Conservation (phyloP, 1,140 invertebrate genomes). For the Matsumurasca onukii region DNA sequence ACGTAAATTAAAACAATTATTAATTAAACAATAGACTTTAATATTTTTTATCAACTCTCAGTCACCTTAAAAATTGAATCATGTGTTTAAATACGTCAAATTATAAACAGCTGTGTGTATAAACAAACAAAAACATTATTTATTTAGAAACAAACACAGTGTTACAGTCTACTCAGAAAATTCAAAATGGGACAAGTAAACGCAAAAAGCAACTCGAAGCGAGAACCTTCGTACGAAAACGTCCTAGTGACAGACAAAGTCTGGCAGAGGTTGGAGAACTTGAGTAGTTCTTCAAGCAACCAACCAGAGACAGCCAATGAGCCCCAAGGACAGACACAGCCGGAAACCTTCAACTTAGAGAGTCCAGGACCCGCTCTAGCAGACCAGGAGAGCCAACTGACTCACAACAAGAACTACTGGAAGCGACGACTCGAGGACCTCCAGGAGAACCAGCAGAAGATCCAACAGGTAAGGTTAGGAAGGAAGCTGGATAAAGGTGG, state of each 20-base stretch:
- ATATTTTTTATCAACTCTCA: too few species aligned
- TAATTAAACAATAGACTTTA: too few species aligned
- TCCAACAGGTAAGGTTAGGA: too few species aligned
- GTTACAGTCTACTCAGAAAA: not conserved
- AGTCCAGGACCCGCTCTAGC: not conserved
- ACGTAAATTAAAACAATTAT: too few species aligned
- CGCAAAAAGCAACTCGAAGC: not conserved
- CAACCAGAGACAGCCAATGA: not conserved
- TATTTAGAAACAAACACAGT: not conserved
- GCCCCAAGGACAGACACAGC: not conserved
- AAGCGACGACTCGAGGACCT: not conserved
- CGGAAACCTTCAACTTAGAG: not conserved
- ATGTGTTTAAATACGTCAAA: too few species aligned
- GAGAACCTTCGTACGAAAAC: not conserved
- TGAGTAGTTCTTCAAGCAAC: not conserved
- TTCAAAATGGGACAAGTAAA: not conserved
- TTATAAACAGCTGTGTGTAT: not conserved
- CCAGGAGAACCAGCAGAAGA: not conserved
- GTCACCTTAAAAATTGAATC: too few species aligned
- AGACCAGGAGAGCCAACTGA: not conserved
- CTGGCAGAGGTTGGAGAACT: not conserved
- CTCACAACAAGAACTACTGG: slow-evolving; percentile 17
- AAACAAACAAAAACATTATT: not conserved
- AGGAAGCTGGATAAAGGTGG: too few species aligned
- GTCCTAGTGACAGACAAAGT: not conserved